phyloP scores from a whole-genome alignment of 2,797 vertebrate species.

The Alectoris magna region DNA sequence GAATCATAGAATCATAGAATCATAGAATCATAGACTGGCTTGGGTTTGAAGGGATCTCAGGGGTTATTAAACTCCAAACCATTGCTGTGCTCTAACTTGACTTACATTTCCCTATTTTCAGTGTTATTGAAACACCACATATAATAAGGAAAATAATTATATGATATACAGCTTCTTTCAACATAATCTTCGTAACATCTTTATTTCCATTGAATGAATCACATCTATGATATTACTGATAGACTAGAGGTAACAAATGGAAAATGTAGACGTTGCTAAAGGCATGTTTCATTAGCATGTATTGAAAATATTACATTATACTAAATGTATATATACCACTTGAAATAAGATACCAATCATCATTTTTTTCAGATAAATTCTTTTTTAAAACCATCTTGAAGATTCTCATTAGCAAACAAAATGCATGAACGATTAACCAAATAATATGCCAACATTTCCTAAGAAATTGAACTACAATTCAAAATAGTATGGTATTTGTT shows the following conservation, averaged over 20 bases:
- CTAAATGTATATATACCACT: too few species aligned
- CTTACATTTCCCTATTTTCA: neutral
- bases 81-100: accelerated
- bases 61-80: accelerated
- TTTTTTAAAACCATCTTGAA: neutral
- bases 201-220: neutral
- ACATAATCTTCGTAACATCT: neutral
- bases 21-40: too few species aligned
- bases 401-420: neutral
- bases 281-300: accelerated
- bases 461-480: neutral
- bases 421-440: neutral
- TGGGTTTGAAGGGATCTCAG: too few species aligned
- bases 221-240: neutral
- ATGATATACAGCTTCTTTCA: neutral
- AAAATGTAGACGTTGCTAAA: neutral
- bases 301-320: neutral
- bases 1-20: too few species aligned
- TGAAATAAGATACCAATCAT: neutral
- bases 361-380: neutral
- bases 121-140: neutral
- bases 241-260: neutral
- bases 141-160: neutral
- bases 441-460: neutral
- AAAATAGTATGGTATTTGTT: neutral